A percentile compares a stretch with the other conserved stretches of the same genome.
Conservation (phyloP, 2,113 vertebrate species). For the Alectura lathami region DNA sequence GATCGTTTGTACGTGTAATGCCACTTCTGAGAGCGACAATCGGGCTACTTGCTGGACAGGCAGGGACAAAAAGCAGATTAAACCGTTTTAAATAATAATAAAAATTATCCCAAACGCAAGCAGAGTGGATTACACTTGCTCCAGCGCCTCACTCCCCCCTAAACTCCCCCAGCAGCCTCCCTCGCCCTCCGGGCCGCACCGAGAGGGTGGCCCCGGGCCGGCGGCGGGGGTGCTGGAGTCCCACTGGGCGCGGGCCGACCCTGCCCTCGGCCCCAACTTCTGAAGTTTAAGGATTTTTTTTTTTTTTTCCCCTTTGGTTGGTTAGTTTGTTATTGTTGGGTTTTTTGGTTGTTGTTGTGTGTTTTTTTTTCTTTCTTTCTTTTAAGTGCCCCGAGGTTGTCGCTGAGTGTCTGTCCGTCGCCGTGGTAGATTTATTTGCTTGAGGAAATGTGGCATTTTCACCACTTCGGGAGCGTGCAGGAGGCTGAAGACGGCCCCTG, state of each 20-base stretch:
- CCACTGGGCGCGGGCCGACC: background rate
- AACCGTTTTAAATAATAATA: constrained; percentile 75
- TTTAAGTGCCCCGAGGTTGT: background rate
- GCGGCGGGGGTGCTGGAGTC: too few relatives aligned
- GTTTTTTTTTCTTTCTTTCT: background rate
- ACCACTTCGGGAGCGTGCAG: background rate
- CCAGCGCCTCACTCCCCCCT: background rate
- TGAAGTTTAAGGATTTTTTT: background rate
- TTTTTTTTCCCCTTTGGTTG: too few relatives aligned
- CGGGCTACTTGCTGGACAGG: constrained; percentile 71
- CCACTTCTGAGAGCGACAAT: constrained; percentile 78
- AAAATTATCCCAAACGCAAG: constrained; percentile 47
- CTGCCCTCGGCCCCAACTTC: background rate
- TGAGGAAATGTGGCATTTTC: background rate
- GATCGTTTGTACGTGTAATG: constrained; percentile 70
- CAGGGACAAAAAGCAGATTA: constrained; percentile 75
- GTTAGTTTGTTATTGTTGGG: too few relatives aligned
- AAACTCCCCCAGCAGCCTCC: background rate
- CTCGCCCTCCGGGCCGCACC: background rate
- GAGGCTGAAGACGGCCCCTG: background rate
- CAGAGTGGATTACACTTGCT: constrained; percentile 62
- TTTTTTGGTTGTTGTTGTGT: too few relatives aligned
- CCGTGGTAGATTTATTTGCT: background rate
- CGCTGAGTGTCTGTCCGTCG: background rate
- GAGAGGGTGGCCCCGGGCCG: background rate